Evolutionary conservation across 2,797 vertebrate species (phyloP), one percentile per base, ranked within the genome.

Genomic region (Taenioides sp.): DNA sequence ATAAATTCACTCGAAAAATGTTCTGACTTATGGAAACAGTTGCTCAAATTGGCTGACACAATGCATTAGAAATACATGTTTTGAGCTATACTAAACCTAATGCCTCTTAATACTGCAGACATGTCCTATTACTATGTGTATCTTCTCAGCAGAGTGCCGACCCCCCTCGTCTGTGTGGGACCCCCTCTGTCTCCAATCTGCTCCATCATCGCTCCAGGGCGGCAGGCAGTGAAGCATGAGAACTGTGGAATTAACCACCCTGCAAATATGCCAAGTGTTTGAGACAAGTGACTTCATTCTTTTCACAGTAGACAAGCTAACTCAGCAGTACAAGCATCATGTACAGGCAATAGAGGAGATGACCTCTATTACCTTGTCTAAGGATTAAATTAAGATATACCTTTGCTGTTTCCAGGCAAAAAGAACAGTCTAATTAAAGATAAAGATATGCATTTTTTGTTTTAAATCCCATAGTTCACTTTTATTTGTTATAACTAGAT

Each of bases 151-250:
- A 31, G 61, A 57, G 65, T 55, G 76, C 70, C 72, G 27, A 2
- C 25, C 61, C 23, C 67, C 59, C 58, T 31, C 22, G 52, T 73
- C 75, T 82, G 80, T 81, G 80, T 67, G 81, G 52, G 74, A 69
- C 17, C 31, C 59, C 73, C 70, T 60, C 76, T 81, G 70, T 67
- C 63, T 80, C 81, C 87, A 91, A 91, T 90, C 90, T 91, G 86
- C 86, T 88, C 72, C 68, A 37, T 74, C 80, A 75, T 80, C 74
- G 79, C 75, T 68, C 18, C 2, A 78, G 73, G 81, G 84, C 10
- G 16, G 72, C 64, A 67, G 43, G 65, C 62, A 76, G 67, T 69
- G 34, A n/a, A 75, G 58, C 68, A 47, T 25, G 59, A 67, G 70
- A 78, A 69, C 61, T 23, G 34, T 11, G 71, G 72, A 61, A 40